Percentiles rank a stretch among this genome's conserved stretches.
phyloP scores from a whole-genome alignment of 2,888 invertebrate genomes.

The Drosophila pseudotakahashii region DNA sequence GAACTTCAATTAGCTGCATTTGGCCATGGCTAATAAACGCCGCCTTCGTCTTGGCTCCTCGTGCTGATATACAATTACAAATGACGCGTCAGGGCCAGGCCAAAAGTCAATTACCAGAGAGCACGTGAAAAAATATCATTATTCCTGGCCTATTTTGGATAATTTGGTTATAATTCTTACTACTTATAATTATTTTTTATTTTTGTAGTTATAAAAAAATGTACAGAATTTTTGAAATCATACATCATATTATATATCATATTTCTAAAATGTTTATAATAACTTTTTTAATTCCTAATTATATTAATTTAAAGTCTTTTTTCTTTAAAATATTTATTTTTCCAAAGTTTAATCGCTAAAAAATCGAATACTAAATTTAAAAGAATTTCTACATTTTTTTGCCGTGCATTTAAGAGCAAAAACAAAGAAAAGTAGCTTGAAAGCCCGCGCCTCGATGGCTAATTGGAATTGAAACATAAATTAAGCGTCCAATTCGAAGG shows the following conservation, averaged over 20 bases:
- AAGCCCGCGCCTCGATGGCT: constrained; percentile 77
- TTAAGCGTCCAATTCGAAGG: constrained; percentile 82
- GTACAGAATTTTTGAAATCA: not conserved
- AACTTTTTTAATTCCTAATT: no score
- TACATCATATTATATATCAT: no score
- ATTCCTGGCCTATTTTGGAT: not conserved
- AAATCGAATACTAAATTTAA: not conserved
- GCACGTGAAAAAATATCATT: constrained; percentile 5
- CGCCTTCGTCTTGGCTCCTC: constrained; percentile 23
- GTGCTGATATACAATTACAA: constrained; percentile 72
- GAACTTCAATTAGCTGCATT: constrained; percentile 76
- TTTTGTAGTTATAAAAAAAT: not conserved
- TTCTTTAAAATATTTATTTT: no score
- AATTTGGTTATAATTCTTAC: not conserved
- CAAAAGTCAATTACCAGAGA: constrained; percentile 71
- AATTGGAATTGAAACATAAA: constrained; percentile 84
- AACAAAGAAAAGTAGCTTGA: constrained; percentile 58
- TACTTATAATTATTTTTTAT: not conserved
- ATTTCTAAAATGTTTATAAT: no score
- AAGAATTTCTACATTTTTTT: not conserved
- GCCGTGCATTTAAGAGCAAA: constrained; percentile 8
- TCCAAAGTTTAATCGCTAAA: no score
- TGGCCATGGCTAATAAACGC: constrained; percentile 63
- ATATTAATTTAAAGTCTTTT: no score
- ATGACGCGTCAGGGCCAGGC: constrained; percentile 74